Conservation (phyloP, 2,888 invertebrate species). For the Alsophila aescularia region DNA sequence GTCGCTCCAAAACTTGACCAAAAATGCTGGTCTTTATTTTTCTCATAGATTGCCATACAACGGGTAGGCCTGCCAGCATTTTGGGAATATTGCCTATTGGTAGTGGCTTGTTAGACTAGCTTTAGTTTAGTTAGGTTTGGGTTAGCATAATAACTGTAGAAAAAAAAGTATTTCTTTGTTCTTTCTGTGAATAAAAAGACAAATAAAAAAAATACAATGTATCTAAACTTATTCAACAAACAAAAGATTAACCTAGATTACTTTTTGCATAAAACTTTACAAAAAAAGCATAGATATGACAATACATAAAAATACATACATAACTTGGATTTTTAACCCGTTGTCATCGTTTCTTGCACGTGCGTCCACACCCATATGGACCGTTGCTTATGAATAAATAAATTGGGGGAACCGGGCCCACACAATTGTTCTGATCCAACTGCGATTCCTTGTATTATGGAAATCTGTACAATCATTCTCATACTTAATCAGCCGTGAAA, state of each 20-base stretch:
- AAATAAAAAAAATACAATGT: no score
- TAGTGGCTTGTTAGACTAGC: no score
- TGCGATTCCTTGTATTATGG: constrained; percentile 39
- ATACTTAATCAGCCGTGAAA: constrained; percentile 41
- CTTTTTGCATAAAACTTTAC: neutral
- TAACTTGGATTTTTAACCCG: constrained; percentile 34
- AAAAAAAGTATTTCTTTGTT: no score
- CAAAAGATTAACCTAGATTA: neutral
- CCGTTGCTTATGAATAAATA: constrained; percentile 40
- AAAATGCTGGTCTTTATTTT: no score
- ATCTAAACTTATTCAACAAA: no score
- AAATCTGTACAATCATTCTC: constrained; percentile 38
- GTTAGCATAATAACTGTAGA: no score
- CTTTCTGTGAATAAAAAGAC: no score
- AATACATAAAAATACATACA: neutral
- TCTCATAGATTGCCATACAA: no score
- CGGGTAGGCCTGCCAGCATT: no score
- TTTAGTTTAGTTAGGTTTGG: no score
- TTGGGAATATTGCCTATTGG: no score
- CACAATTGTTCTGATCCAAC: constrained; percentile 36
- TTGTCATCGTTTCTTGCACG: constrained; percentile 37
- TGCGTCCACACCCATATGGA: constrained; percentile 37
- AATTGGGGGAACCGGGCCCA: constrained; percentile 38
- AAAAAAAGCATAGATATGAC: neutral
- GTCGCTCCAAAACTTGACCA: no score